phyloP scores from a whole-genome alignment of 2,888 invertebrate genomes.

The Dysmachus trigonus region DNA sequence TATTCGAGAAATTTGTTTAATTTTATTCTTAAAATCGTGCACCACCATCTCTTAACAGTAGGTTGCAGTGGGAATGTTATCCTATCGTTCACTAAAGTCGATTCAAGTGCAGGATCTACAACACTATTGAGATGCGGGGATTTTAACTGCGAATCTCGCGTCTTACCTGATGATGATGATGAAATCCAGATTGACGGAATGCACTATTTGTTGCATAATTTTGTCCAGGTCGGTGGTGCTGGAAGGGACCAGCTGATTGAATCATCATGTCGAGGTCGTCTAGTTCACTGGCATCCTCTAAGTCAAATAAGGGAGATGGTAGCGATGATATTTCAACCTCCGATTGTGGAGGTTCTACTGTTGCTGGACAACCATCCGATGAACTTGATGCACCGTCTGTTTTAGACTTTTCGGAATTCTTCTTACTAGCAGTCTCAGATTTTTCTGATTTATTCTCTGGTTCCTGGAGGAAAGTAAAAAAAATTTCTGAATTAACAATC shows the following conservation, averaged over 20 bases:
- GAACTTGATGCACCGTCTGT: not conserved
- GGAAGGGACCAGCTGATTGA: slow-evolving; percentile 62
- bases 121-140: not conserved
- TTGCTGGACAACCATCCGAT: slow-evolving; percentile 29
- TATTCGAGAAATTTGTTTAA: slow-evolving; percentile 43
- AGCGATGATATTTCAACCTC: slow-evolving; percentile 52
- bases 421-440: not conserved
- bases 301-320: slow-evolving; percentile 62
- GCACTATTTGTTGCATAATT: slow-evolving; percentile 58
- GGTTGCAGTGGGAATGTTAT: not conserved
- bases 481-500: not conserved
- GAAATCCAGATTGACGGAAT: slow-evolving; percentile 60
- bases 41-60: not conserved
- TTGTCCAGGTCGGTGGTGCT: slow-evolving; percentile 54
- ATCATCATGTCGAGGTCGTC: slow-evolving; percentile 62
- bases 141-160: not conserved
- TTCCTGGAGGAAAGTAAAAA: not conserved
- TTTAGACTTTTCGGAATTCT: slow-evolving; percentile 9
- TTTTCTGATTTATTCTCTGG: not conserved
- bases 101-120: not conserved
- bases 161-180: slow-evolving; percentile 54
- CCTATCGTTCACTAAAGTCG: not conserved
- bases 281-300: slow-evolving; percentile 63
- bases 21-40: slow-evolving; percentile 39
- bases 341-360: slow-evolving; percentile 47